Evolutionary conservation across 2,113 vertebrate species (phyloP), one percentile per base, ranked within the genome.

Genomic region (Scomber scombrus): DNA sequence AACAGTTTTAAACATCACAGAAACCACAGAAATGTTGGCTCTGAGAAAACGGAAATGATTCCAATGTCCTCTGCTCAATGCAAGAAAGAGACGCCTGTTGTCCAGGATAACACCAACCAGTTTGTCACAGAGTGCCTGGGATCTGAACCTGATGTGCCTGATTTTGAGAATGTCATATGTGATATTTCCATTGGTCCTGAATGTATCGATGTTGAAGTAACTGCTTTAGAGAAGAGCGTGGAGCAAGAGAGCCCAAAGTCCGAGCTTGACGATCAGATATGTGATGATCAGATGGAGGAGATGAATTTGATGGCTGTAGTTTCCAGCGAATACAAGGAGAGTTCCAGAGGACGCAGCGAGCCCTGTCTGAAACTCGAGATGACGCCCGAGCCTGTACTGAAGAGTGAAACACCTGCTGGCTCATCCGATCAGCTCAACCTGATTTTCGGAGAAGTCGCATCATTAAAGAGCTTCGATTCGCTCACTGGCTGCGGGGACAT

Each of bases 401-500:
- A 11, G 0, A 82, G 85, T 0, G 90, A 88, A 14, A 88, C 93
- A 1, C 91, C 86, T 61, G 87, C 90, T 0, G 94, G 93, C 67
- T 95, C 95, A 0, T 95, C 96, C 0, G 98, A 99, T 74, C 97
- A 96, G 40, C 88, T 98, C 3, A 97, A 95, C 90, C 80, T 97
- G 79, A 92, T 97, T 12, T 96, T 97, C 76, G 96, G 95, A 14
- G 98, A 99, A 0, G 98, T 97, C 4, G 95, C 97, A 0, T 99
- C 98, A 12, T 88, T 99, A 23, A 99, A 99, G 92, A 99, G 98
- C 89, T 99, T 99, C 0, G 98, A 99, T 70, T 99, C 98, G 0
- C 92, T 99, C 75, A 99, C 98, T 0, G 98, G 98, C 1, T 99
- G 98, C 1, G 98, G 98, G 14, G 98, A 99, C 45, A 98, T 99